Evolutionary conservation across 2,113 vertebrate species (phyloP).

Genomic region (Dendrocopos noguchii): DNA sequence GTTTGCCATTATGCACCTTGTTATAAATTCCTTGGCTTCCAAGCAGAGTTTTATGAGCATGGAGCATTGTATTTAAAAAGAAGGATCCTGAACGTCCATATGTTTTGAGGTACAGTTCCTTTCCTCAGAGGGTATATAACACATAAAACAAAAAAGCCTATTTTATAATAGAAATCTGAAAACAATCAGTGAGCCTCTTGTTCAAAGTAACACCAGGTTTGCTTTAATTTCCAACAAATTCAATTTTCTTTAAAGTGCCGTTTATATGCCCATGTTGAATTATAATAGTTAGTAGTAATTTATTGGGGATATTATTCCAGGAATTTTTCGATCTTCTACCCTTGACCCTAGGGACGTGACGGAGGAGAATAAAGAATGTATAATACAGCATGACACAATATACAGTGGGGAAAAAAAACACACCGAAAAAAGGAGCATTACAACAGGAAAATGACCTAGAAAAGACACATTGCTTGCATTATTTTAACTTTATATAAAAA

Average conservation of each 20-base stretch:
- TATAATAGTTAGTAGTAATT: slow-evolving; percentile 63
- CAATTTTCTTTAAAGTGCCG: slow-evolving; percentile 68
- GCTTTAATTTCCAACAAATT: slow-evolving; percentile 73
- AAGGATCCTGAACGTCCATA: slow-evolving; percentile 58
- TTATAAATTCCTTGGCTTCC: slow-evolving; percentile 57
- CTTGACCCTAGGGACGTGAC: slow-evolving; percentile 1
- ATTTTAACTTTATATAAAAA: not conserved
- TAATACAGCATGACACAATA: not conserved
- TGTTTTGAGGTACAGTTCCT: slow-evolving; percentile 67
- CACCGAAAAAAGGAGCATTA: not conserved
- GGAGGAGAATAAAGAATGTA: not conserved
- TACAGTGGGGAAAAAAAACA: not conserved
- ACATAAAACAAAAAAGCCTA: slow-evolving; percentile 65
- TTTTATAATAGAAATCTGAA: slow-evolving; percentile 72
- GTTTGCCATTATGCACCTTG: slow-evolving; percentile 22
- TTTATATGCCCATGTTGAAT: slow-evolving; percentile 63
- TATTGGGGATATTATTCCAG: slow-evolving; percentile 58
- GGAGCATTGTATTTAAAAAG: slow-evolving; percentile 55
- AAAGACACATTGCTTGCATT: not conserved
- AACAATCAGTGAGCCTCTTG: slow-evolving; percentile 61
- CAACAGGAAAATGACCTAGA: not conserved
- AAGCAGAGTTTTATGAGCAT: slow-evolving; percentile 51
- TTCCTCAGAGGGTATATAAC: slow-evolving; percentile 69
- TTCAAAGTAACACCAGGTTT: slow-evolving; percentile 67
- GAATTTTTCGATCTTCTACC: slow-evolving; percentile 63